Evolutionary conservation across 2,113 vertebrate species (phyloP).

Genomic region (Apus apus): DNA sequence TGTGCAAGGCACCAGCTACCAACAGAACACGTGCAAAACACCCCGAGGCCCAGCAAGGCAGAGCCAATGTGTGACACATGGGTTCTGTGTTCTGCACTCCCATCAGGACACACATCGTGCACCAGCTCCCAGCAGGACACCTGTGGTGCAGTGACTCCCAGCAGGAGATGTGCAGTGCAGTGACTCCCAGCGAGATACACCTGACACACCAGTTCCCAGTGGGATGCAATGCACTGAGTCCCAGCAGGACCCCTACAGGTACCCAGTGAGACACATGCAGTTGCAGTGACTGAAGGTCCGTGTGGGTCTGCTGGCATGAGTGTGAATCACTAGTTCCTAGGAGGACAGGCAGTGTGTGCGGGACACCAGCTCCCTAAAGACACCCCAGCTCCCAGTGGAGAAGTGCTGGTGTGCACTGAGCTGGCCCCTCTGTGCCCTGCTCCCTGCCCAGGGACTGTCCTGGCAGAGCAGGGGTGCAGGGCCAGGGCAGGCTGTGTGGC

Average conservation of each 20-base stretch:
- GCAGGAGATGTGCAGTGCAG: not conserved
- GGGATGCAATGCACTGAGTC: not conserved
- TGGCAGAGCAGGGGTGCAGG: not conserved
- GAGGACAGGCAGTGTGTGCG: no score
- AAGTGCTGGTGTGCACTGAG: not conserved
- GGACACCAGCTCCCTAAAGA: no score
- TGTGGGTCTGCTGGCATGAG: no score
- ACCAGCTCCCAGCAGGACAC: not conserved
- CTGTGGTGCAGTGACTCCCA: not conserved
- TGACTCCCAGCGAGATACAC: fast-evolving
- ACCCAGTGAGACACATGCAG: not conserved
- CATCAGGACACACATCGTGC: not conserved
- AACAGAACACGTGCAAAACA: not conserved
- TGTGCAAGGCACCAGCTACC: not conserved
- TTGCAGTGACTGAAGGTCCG: no score
- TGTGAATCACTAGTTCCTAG: no score
- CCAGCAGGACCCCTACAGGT: not conserved
- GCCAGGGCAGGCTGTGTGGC: not conserved
- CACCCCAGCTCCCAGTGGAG: not conserved
- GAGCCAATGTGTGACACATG: not conserved
- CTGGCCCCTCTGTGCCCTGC: not conserved
- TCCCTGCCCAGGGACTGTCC: not conserved
- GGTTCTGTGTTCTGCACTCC: fast-evolving
- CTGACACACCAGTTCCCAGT: no score
- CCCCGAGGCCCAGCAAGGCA: not conserved